phyloP scores from a whole-genome alignment of 2,888 invertebrate species.

The Pterostichus niger region DNA sequence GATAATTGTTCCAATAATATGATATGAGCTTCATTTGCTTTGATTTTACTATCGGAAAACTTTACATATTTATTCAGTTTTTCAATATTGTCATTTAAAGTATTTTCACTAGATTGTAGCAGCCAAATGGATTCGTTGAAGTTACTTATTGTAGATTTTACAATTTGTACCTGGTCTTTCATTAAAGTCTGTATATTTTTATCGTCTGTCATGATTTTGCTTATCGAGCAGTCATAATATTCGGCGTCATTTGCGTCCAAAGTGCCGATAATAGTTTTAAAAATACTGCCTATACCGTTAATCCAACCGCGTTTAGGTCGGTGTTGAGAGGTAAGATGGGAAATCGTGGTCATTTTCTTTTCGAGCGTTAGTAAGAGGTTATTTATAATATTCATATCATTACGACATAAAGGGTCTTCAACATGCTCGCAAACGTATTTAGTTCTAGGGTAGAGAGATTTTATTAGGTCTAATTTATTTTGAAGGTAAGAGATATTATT shows the following conservation, averaged over 20 bases:
- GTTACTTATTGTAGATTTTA: conserved; percentile 68
- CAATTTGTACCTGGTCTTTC: conserved; percentile 68
- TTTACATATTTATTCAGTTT: no score
- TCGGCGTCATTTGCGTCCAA: neutral
- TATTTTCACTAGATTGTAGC: no score
- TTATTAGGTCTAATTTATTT: no score
- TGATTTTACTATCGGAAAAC: no score
- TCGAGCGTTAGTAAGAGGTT: neutral
- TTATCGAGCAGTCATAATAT: neutral
- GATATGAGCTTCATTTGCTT: no score
- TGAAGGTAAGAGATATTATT: no score
- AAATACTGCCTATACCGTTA: neutral
- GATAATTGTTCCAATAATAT: no score
- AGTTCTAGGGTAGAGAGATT: neutral
- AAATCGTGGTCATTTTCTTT: neutral
- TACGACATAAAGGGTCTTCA: no score
- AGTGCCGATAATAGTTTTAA: neutral
- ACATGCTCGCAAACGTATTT: no score
- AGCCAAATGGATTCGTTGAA: conserved; percentile 56
- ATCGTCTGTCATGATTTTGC: conserved; percentile 58
- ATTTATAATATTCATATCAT: no score
- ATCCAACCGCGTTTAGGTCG: neutral
- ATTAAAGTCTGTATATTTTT: conserved; percentile 60
- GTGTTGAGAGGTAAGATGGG: no score
- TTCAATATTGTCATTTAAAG: no score